These are phyloP conservation scores for Chaenocephalus aceratus DNA, from an alignment of 2,113 vertebrate species.

Conservation along the genomic window DNA sequence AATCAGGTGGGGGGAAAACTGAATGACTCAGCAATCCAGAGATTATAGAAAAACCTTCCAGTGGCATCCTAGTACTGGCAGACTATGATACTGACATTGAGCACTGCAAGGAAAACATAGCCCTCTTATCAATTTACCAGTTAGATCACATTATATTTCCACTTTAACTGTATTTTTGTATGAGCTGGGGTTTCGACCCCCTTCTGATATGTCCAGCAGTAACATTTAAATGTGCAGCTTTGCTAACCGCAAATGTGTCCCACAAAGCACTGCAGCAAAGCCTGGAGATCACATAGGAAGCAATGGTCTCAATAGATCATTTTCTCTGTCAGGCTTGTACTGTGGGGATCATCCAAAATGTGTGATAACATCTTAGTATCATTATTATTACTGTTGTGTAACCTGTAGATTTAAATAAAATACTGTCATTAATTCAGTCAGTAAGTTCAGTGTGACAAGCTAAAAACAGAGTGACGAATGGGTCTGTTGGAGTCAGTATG, in stretches of 20 bases:
- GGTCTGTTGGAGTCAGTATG: background rate
- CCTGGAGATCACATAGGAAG: background rate
- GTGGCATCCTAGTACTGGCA: background rate
- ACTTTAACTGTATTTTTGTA: background rate
- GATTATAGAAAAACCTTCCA: background rate
- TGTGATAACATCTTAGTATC: background rate
- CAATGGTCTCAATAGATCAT: background rate
- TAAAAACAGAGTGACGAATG: background rate
- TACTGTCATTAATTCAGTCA: background rate
- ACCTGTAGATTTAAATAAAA: background rate
- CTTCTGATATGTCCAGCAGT: constrained; percentile 3
- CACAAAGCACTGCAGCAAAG: constrained; percentile 19
- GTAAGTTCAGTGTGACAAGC: background rate
- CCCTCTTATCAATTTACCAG: background rate
- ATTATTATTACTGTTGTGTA: background rate
- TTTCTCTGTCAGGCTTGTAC: background rate
- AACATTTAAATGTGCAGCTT: constrained; percentile 4
- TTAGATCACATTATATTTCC: background rate
- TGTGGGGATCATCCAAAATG: background rate
- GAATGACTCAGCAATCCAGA: constrained; percentile 34
- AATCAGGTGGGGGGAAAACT: background rate
- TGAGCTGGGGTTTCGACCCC: background rate
- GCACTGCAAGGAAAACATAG: background rate
- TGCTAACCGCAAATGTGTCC: background rate
- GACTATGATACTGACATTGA: constrained; percentile 1